These are phyloP conservation scores for Drosophila watanabei DNA, from an alignment of 1,140 invertebrate species.

Conservation along the genomic window DNA sequence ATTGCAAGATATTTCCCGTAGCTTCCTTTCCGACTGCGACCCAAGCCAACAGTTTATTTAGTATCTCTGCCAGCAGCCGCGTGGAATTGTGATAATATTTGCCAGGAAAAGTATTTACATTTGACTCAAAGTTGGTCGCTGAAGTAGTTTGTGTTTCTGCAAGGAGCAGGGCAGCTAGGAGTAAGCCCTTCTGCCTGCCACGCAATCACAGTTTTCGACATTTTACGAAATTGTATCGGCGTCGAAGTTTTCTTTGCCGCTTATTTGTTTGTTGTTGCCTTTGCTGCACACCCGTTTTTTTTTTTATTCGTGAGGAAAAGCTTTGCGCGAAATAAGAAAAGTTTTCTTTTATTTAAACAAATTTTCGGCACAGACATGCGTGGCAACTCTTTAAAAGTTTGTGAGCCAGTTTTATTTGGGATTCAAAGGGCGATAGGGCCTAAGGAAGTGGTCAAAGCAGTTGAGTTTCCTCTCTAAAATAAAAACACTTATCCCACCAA, in stretches of 20 bases:
- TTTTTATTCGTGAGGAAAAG: constrained; percentile 19
- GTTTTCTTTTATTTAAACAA: constrained; percentile 79
- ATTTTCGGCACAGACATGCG: constrained; percentile 59
- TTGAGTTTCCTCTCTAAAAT: not conserved
- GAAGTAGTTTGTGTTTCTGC: constrained; percentile 15
- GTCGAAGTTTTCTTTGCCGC: constrained; percentile 75
- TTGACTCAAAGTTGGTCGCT: constrained; percentile 71
- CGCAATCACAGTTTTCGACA: constrained; percentile 82
- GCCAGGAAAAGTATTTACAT: constrained; percentile 78
- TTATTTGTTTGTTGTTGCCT: constrained; percentile 69
- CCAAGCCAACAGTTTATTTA: constrained; percentile 61
- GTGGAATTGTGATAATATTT: constrained; percentile 80
- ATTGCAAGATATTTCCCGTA: constrained; percentile 52
- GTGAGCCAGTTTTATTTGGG: constrained; percentile 7
- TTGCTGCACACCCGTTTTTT: constrained; percentile 30
- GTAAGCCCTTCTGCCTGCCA: constrained; percentile 15
- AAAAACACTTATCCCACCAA: not conserved
- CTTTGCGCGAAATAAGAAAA: constrained; percentile 79
- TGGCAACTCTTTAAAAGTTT: constrained; percentile 68
- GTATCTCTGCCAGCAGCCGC: constrained; percentile 73
- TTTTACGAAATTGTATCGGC: constrained; percentile 82
- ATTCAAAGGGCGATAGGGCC: not conserved
- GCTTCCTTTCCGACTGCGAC: constrained; percentile 14
- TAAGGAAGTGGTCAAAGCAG: constrained; percentile 14
- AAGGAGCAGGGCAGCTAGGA: constrained; percentile 5